Conservation (phyloP, 2,797 vertebrate species). For the Hipposideros larvatus region DNA sequence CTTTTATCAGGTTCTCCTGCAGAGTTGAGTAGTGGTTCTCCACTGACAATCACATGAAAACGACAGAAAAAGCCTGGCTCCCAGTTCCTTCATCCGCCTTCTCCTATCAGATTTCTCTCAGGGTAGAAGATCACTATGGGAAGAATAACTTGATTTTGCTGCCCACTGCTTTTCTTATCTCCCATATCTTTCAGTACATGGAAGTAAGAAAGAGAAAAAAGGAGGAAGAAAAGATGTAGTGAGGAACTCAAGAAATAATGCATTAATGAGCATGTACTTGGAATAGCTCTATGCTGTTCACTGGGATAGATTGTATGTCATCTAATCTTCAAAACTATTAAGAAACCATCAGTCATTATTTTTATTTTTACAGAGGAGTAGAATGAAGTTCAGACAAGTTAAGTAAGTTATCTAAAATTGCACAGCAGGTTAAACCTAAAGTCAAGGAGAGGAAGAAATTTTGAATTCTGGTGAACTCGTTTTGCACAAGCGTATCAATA, state of each 20-base stretch:
- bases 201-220: background rate
- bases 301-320: background rate
- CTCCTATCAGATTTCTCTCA: background rate
- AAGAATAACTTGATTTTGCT: background rate
- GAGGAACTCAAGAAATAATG: background rate
- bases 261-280: background rate
- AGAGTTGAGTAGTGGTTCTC: background rate
- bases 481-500: background rate
- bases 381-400: background rate
- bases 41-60: background rate
- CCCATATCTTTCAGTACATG: background rate
- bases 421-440: background rate
- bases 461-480: background rate
- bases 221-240: background rate
- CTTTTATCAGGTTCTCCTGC: background rate
- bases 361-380: background rate
- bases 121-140: background rate
- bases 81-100: background rate
- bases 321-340: background rate
- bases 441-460: background rate
- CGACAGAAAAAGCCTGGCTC: background rate
- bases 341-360: background rate
- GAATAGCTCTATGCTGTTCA: background rate
- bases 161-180: background rate
- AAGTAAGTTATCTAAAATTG: background rate